Conservation (phyloP, 2,113 vertebrate species). For the Natator depressus region DNA sequence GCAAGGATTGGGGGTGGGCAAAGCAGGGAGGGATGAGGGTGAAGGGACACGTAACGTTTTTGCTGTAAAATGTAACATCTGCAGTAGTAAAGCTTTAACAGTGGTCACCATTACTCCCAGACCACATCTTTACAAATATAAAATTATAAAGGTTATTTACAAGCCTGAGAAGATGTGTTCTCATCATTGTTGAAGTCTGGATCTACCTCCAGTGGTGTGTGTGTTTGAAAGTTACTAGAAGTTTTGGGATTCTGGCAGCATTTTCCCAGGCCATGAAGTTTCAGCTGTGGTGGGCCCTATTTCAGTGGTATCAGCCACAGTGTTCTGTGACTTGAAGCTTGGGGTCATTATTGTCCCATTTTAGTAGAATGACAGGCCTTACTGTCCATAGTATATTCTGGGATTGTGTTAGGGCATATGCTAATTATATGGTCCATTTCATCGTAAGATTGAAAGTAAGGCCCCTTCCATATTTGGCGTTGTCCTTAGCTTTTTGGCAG, state of each 20-base stretch:
- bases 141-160: not conserved
- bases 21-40: not conserved
- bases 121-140: fast-evolving
- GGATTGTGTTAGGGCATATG: not conserved
- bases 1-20: not conserved
- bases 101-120: not conserved
- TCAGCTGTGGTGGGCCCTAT: not conserved
- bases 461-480: not conserved
- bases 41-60: fast-evolving
- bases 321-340: fast-evolving
- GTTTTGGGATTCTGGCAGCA: not conserved
- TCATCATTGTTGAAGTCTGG: not conserved
- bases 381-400: not conserved
- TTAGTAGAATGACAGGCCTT: not conserved
- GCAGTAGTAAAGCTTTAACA: not conserved
- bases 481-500: conserved; percentile 20
- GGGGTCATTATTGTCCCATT: not conserved
- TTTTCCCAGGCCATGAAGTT: not conserved
- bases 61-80: not conserved
- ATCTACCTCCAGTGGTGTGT: not conserved
- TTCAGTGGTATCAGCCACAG: fast-evolving
- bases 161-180: not conserved
- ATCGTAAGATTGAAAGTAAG: not conserved
- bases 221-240: not conserved
- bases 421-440: not conserved